phyloP scores from a whole-genome alignment of 1,140 invertebrate species.

The Tetragonula clypearis region DNA sequence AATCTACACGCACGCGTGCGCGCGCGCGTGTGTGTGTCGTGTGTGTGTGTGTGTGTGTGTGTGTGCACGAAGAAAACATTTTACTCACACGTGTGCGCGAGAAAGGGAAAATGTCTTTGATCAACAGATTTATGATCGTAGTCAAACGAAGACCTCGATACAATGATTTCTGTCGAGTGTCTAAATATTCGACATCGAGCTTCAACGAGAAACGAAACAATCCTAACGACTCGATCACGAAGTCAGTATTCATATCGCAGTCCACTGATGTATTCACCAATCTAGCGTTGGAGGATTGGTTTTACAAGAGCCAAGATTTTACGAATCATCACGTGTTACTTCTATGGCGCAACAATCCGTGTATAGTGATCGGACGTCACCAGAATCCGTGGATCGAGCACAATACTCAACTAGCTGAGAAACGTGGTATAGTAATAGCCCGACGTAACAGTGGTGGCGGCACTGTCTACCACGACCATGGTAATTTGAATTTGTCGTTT shows the following conservation, averaged over 20 bases:
- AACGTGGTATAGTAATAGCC: slow-evolving; percentile 87
- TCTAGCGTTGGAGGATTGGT: slow-evolving; percentile 96
- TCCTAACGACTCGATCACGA: slow-evolving; percentile 83
- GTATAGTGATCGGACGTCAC: slow-evolving; percentile 97
- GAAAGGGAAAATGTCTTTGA: slow-evolving; percentile 69
- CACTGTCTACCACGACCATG: slow-evolving; percentile 97
- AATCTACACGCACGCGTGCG: too few relatives aligned
- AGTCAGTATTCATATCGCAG: slow-evolving; percentile 95
- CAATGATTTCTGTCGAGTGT: background rate
- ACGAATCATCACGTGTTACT: slow-evolving; percentile 91
- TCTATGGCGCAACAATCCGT: slow-evolving; percentile 95
- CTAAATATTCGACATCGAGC: slow-evolving; percentile 32
- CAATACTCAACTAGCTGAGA: slow-evolving; percentile 86
- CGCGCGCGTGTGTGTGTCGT: too few relatives aligned
- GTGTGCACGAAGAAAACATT: background rate
- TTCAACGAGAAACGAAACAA: slow-evolving; percentile 1
- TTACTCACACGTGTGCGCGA: background rate
- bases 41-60: background rate
- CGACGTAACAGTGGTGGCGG: slow-evolving; percentile 97
- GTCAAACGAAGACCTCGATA: slow-evolving; percentile 28
- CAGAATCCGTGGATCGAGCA: slow-evolving; percentile 98
- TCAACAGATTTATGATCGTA: slow-evolving; percentile 48
- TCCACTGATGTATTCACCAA: slow-evolving; percentile 95
- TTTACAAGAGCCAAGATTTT: slow-evolving; percentile 93
- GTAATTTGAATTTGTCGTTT: slow-evolving; percentile 96